Base-by-base conservation (phyloP, 2,888 invertebrate genomes). In the Teleiodes luculella region DNA sequence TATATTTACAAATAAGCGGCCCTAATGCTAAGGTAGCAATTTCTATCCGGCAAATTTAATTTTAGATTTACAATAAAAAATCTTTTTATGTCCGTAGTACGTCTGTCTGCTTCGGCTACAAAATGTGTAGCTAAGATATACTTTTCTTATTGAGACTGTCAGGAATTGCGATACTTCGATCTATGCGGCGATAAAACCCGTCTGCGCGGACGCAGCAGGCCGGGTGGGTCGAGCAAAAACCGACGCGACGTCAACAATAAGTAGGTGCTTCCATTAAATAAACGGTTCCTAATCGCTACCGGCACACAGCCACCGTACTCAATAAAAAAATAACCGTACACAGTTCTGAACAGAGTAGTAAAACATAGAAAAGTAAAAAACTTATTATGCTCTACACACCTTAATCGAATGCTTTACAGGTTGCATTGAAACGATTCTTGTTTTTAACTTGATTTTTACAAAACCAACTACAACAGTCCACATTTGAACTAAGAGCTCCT, bases 261-360 rank as follows among this genome's bases (percentile, higher is more conserved):
- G 76, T 79, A 72, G 76, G 77, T 73, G 78, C 75, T 73, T 77
- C 74, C 77, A 82, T 82, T 81, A 83, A 83, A 76, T 80, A 81
- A 82, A 78, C 77, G 72, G 71, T 72, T 70, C 71, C 76, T 78
- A 79, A 80, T 80, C 74, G 70, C 66, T 66, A 65, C 61, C 63
- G 51, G 65, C 55, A 60, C 67, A 64, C 65, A 63, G 54, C 57
- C 36, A 56, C 55, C 49, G 55, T 58, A 59, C 64, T 61, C 58
- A 57, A 57, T 68, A 63, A 61, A n/a, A n/a, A n/a, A n/a, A 11
- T 62, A 64, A 59, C 56, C 53, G 46, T 58, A 58, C n/a, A 28
- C 2, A 43, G 39, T 35, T 57, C 24, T 16, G 16, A 6, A 5
- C 18, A 54, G 49, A 48, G 55, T 53, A 65, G 53, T 41, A 36